Percentiles rank a stretch among this genome's conserved stretches.
Evolutionary conservation across 2,797 vertebrate genomes (phyloP).

Genomic region (Microctenopoma stevenorrisi): DNA sequence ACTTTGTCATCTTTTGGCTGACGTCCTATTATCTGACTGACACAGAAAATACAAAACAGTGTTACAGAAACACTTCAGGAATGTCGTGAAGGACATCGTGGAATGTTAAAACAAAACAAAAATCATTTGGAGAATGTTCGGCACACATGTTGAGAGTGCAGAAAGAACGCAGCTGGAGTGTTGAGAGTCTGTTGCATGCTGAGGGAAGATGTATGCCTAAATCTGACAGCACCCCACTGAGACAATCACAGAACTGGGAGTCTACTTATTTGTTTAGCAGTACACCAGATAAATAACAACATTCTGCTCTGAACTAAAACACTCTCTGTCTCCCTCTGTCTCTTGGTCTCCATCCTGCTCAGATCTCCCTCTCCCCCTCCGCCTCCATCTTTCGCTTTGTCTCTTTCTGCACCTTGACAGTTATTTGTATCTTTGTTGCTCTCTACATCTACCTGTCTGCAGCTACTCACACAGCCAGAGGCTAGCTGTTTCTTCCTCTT

Average conservation of each 20-base stretch:
- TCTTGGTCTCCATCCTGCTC: slow-evolving; percentile 66
- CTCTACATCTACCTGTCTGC: slow-evolving; percentile 75
- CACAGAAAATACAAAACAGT: neutral
- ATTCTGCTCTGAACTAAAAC: slow-evolving; percentile 73
- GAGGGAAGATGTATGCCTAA: slow-evolving; percentile 66
- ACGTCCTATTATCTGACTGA: slow-evolving; percentile 7
- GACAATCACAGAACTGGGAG: slow-evolving; percentile 76
- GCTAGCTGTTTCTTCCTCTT: slow-evolving; percentile 68
- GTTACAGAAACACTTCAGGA: slow-evolving; percentile 35
- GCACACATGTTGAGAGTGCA: slow-evolving; percentile 47
- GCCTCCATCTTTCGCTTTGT: slow-evolving; percentile 61
- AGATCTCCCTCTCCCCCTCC: slow-evolving; percentile 65
- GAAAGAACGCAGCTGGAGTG: slow-evolving; percentile 61
- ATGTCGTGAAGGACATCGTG: slow-evolving; percentile 50
- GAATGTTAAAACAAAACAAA: slow-evolving; percentile 47
- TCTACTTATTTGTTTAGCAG: slow-evolving; percentile 80
- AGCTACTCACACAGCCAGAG: slow-evolving; percentile 77
- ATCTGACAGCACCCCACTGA: slow-evolving; percentile 80
- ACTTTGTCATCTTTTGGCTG: slow-evolving; percentile 11
- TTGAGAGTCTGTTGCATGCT: slow-evolving; percentile 60
- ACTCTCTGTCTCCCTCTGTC: slow-evolving; percentile 71
- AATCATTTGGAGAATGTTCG: slow-evolving; percentile 53
- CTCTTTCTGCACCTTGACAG: slow-evolving; percentile 72
- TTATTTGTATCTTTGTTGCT: slow-evolving; percentile 81
- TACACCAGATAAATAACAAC: slow-evolving; percentile 78